These are phyloP conservation scores for Australoheros facetus DNA, from an alignment of 2,797 vertebrate genomes.

Conservation along the genomic window DNA sequence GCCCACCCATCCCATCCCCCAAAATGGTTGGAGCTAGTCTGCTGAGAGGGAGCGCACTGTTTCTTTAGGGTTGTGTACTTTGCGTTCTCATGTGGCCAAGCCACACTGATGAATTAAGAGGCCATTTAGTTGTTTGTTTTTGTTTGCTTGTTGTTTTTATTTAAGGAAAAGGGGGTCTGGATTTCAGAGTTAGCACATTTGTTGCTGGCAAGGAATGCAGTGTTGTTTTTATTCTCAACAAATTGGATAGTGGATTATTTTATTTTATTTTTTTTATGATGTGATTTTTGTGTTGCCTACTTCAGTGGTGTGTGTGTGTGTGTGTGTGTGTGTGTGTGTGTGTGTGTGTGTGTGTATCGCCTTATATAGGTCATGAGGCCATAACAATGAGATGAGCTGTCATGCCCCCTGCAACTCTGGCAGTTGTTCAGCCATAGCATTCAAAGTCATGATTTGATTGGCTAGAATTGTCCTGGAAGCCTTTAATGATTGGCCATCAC, in stretches of 20 bases:
- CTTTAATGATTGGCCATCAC: conserved; percentile 55
- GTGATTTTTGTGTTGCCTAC: background rate
- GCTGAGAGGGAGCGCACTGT: conserved; percentile 32
- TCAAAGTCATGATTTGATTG: conserved; percentile 51
- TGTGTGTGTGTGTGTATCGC: background rate
- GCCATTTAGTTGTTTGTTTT: conserved; percentile 35
- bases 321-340: background rate
- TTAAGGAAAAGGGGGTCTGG: background rate
- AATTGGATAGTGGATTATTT: background rate
- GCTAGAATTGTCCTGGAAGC: conserved; percentile 31
- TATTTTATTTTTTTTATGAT: background rate
- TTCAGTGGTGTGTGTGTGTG: conserved; percentile 10
- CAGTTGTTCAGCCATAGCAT: conserved; percentile 42
- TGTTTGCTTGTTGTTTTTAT: background rate
- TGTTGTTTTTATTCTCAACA: background rate
- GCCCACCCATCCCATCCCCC: background rate
- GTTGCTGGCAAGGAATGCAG: background rate
- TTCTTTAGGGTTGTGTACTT: conserved; percentile 52
- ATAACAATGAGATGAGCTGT: conserved; percentile 74
- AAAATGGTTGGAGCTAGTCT: background rate
- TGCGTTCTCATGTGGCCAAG: conserved; percentile 29
- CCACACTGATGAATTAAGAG: conserved; percentile 24
- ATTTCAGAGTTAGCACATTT: conserved; percentile 7
- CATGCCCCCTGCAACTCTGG: conserved; percentile 31
- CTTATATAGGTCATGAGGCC: conserved; percentile 77